Conservation (phyloP, 2,797 vertebrate genomes). For the Acanthornis magna region DNA sequence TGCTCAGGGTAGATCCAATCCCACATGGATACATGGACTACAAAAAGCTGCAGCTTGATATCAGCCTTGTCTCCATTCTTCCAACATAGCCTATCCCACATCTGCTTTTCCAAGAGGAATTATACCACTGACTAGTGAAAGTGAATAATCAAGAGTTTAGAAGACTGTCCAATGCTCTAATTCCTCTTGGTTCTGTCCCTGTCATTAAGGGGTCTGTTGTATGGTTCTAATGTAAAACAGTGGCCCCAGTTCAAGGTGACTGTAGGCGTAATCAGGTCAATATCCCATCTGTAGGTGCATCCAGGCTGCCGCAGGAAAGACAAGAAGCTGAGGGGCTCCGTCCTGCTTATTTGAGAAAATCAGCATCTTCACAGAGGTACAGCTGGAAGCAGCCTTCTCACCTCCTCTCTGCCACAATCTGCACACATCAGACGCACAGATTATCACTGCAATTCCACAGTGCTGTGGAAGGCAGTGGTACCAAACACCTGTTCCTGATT, state of each 20-base stretch:
- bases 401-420: not conserved
- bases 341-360: not conserved
- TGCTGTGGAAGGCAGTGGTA: not conserved
- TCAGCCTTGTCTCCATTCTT: not conserved
- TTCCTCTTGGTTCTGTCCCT: not conserved
- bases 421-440: not conserved
- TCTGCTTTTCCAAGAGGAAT: not conserved
- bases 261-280: not conserved
- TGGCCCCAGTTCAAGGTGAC: not conserved
- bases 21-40: not conserved
- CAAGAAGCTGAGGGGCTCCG: not conserved
- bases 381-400: not conserved
- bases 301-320: not conserved
- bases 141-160: not conserved
- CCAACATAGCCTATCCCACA: not conserved
- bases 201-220: not conserved
- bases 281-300: not conserved
- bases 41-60: not conserved
- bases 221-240: not conserved
- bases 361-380: not conserved
- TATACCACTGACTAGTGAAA: not conserved
- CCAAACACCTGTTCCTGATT: not conserved
- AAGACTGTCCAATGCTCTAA: not conserved
- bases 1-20: not conserved
- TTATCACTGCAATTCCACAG: not conserved